A percentile compares a stretch with the other conserved stretches of the same genome.
Evolutionary conservation across 2,888 invertebrate genomes (phyloP).

Genomic region (Acleris cristana): DNA sequence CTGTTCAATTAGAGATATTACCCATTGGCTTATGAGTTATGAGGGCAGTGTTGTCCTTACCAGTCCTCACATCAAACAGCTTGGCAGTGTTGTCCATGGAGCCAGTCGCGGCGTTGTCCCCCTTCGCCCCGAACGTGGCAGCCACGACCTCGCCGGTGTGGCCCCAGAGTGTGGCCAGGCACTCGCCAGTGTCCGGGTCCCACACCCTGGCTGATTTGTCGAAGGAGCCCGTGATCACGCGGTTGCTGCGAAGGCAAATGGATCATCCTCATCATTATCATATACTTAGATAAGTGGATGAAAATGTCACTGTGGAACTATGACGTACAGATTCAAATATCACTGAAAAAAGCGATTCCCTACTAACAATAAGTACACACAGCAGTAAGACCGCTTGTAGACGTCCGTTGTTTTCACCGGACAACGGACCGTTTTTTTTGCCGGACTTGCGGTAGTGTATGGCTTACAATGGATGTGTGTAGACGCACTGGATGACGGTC

Average conservation of each 20-base stretch:
- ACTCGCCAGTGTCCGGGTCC: conserved; percentile 87
- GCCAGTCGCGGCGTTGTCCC: conserved; percentile 87
- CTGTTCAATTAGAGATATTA: no score
- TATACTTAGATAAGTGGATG: not conserved
- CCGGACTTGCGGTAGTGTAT: no score
- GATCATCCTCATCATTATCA: not conserved
- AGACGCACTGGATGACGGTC: no score
- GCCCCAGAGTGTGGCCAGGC: conserved; percentile 88
- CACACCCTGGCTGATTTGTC: conserved; percentile 91
- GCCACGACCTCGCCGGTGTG: conserved; percentile 90
- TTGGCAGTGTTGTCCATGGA: conserved; percentile 91
- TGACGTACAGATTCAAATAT: no score
- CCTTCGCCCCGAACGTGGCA: conserved; percentile 87
- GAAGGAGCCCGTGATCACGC: conserved; percentile 91
- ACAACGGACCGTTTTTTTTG: no score
- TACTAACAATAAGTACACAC: no score
- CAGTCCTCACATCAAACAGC: conserved; percentile 87
- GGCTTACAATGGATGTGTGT: no score
- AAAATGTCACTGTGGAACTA: no score
- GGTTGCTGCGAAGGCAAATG: conserved; percentile 79
- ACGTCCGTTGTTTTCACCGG: no score
- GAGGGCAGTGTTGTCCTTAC: conserved; percentile 50
- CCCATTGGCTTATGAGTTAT: no score
- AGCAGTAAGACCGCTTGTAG: no score
- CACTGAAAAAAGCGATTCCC: no score